phyloP scores from a whole-genome alignment of 2,888 invertebrate species.

The Hyposoter dolosus region DNA sequence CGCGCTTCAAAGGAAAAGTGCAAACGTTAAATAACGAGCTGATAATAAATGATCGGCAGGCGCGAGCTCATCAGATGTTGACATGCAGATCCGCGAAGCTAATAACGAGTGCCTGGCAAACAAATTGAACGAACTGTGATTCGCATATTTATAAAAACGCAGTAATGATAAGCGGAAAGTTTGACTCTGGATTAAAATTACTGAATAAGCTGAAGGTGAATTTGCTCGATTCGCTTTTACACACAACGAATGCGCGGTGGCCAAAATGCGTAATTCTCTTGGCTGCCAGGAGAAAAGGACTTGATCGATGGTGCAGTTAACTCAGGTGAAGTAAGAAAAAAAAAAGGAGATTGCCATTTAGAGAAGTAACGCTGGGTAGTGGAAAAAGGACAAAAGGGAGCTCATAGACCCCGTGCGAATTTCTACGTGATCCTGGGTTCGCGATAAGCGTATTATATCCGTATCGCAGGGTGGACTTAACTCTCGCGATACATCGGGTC shows the following conservation, averaged over 20 bases:
- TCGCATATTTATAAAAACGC: not conserved
- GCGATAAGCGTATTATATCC: slow-evolving; percentile 73
- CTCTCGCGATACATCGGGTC: slow-evolving; percentile 58
- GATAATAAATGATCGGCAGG: not conserved
- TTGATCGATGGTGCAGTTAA: slow-evolving; percentile 71
- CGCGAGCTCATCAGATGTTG: not conserved
- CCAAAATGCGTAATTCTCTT: slow-evolving; percentile 30
- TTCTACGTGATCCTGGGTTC: slow-evolving; percentile 49
- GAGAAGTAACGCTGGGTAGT: not conserved
- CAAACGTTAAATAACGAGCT: not conserved
- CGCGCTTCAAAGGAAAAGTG: not conserved
- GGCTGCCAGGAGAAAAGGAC: slow-evolving; percentile 54
- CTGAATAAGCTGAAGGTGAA: slow-evolving; percentile 50
- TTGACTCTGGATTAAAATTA: not conserved
- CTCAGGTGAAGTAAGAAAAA: slow-evolving; percentile 27
- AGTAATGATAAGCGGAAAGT: not conserved
- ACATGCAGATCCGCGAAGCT: not conserved
- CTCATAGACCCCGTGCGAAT: slow-evolving; percentile 46
- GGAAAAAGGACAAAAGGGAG: slow-evolving; percentile 23
- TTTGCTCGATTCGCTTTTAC: slow-evolving; percentile 57
- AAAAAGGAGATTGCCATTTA: slow-evolving; percentile 32
- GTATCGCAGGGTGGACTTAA: slow-evolving; percentile 58
- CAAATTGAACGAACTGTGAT: not conserved
- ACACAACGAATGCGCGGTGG: slow-evolving; percentile 54
- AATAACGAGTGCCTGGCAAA: not conserved